A percentile compares a stretch with the other conserved stretches of the same genome.
These are phyloP conservation scores for Hoplostethus mediterraneus DNA, from an alignment of 2,797 vertebrate species.

Conservation along the genomic window DNA sequence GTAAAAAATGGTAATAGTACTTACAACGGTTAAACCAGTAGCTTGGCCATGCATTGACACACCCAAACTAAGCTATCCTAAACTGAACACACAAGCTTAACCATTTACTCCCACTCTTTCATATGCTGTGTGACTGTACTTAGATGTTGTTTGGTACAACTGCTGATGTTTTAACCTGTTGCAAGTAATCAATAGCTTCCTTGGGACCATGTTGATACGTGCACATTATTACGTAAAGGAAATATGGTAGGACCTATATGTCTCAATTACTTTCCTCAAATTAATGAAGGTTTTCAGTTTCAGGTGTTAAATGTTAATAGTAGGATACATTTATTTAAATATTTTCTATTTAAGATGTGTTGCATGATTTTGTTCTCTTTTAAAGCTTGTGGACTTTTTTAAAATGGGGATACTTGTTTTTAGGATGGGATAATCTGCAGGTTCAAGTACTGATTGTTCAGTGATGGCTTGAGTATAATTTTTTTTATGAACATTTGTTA, in stretches of 20 bases:
- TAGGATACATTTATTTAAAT: constrained; percentile 31
- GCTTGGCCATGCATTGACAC: constrained; percentile 10
- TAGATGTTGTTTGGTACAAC: constrained; percentile 56
- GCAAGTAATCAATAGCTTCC: constrained; percentile 20
- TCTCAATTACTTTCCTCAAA: not conserved
- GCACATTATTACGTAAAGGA: constrained; percentile 9
- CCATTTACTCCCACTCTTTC: constrained; percentile 38
- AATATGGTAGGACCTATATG: constrained; percentile 14
- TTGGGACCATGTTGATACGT: constrained; percentile 28
- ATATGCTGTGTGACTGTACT: constrained; percentile 50
- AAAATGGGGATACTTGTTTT: constrained; percentile 24
- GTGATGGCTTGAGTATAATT: constrained; percentile 48
- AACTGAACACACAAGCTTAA: constrained; percentile 24
- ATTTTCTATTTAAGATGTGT: constrained; percentile 43
- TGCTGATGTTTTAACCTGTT: constrained; percentile 50
- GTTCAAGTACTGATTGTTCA: constrained; percentile 27
- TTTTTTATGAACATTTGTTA: constrained; percentile 64
- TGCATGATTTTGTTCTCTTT: constrained; percentile 50
- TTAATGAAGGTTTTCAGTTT: constrained; percentile 19
- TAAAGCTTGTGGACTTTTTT: constrained; percentile 18
- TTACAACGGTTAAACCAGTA: constrained; percentile 6
- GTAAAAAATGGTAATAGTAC: constrained; percentile 1
- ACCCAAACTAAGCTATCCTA: constrained; percentile 5
- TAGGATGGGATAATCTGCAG: constrained; percentile 25
- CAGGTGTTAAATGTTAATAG: constrained; percentile 34